phyloP scores from a whole-genome alignment of 2,888 invertebrate species.

The Drosophila mulleri region DNA sequence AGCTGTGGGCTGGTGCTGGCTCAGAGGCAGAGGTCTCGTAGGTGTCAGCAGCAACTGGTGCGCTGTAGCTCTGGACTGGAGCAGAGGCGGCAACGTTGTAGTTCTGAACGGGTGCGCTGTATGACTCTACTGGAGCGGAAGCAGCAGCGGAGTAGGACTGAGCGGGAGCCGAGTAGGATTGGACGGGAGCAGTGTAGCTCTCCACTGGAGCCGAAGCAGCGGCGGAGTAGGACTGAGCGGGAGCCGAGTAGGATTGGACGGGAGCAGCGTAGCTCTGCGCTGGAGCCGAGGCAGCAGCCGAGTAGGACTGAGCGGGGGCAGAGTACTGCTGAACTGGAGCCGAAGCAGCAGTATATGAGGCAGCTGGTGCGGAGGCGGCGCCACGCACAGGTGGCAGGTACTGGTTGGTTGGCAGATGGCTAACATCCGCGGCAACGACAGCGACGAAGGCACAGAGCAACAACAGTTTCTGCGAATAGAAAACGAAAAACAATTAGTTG shows the following conservation, averaged over 20 bases:
- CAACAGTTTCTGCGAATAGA: constrained; percentile 75
- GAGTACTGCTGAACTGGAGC: constrained; percentile 51
- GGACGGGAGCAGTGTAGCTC: constrained; percentile 37
- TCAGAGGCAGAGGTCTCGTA: constrained; percentile 72
- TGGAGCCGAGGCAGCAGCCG: constrained; percentile 7
- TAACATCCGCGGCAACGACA: constrained; percentile 79
- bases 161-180: constrained; percentile 23
- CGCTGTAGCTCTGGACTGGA: constrained; percentile 45
- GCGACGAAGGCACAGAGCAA: constrained; percentile 79
- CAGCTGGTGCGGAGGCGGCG: constrained; percentile 55
- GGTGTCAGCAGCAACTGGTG: constrained; percentile 35
- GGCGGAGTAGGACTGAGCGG: constrained; percentile 41
- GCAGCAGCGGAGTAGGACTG: not conserved
- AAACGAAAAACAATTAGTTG: not conserved
- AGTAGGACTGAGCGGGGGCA: constrained; percentile 48
- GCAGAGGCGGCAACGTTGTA: constrained; percentile 37
- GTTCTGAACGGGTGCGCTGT: not conserved
- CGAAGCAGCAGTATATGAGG: constrained; percentile 51
- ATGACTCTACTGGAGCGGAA: constrained; percentile 5
- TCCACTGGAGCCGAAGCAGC: constrained; percentile 37
- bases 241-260: constrained; percentile 25
- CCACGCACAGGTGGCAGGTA: constrained; percentile 75
- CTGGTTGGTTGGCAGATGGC: constrained; percentile 79
- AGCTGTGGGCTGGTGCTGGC: constrained; percentile 64
- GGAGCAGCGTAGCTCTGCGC: constrained; percentile 8